Conservation (phyloP, 2,888 invertebrate genomes). For the Ganaspis brasiliensis region DNA sequence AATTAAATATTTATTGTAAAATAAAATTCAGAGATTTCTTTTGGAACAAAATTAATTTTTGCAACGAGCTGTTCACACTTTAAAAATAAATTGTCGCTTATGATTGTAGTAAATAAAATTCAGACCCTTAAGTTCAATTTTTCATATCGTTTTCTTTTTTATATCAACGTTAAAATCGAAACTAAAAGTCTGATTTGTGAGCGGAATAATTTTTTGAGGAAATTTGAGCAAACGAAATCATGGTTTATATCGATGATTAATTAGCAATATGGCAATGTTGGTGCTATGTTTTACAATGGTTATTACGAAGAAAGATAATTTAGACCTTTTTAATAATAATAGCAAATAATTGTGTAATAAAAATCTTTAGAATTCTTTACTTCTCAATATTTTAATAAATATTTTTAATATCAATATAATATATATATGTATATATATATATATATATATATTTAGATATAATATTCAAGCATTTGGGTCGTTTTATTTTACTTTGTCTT, state of each 20-base stretch:
- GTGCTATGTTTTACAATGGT: slow-evolving; percentile 9
- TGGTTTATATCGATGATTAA: slow-evolving; percentile 47
- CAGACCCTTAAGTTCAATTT: slow-evolving; percentile 19
- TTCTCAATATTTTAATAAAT: slow-evolving; percentile 32
- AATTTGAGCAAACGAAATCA: slow-evolving; percentile 64
- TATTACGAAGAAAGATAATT: slow-evolving; percentile 1
- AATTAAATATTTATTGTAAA: too few relatives aligned
- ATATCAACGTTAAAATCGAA: neutral
- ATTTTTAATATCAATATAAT: slow-evolving; percentile 32
- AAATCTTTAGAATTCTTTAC: slow-evolving; percentile 20
- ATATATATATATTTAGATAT: slow-evolving; percentile 59
- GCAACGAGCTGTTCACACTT: slow-evolving; percentile 27
- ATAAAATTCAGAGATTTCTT: too few relatives aligned
- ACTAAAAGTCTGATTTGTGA: slow-evolving; percentile 44
- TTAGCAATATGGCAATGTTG: slow-evolving; percentile 14
- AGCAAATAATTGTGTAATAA: neutral
- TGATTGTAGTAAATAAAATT: slow-evolving; percentile 68
- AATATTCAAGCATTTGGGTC: slow-evolving; percentile 43
- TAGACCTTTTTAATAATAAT: neutral
- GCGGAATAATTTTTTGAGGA: slow-evolving; percentile 53
- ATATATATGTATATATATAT: slow-evolving; percentile 60
- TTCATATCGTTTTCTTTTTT: neutral
- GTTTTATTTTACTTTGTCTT: neutral
- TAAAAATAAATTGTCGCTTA: slow-evolving; percentile 58
- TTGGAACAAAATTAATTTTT: neutral